A percentile compares a stretch with the other conserved stretches of the same genome.
phyloP scores from a whole-genome alignment of 2,888 invertebrate species.

The Hemithea aestivaria region DNA sequence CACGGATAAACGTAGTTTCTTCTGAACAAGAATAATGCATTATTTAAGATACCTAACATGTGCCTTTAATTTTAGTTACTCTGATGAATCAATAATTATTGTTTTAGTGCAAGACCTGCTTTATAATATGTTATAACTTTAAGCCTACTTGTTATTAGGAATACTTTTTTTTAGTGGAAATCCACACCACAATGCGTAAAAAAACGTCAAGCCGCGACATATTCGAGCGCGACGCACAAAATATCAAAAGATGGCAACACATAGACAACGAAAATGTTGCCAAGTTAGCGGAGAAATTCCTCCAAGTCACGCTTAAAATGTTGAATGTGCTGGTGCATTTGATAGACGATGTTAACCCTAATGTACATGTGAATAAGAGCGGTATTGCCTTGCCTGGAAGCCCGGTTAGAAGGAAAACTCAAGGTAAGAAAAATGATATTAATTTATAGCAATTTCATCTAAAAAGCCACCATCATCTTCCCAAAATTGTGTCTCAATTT shows the following conservation, averaged over 20 bases:
- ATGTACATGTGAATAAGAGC: constrained; percentile 66
- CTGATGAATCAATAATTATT: too few relatives aligned
- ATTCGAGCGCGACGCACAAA: constrained; percentile 59
- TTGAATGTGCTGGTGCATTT: constrained; percentile 87
- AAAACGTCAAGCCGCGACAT: constrained; percentile 58
- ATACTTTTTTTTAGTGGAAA: constrained; percentile 54
- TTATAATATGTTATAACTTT: too few relatives aligned
- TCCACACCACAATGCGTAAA: constrained; percentile 64
- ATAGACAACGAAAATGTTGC: constrained; percentile 63
- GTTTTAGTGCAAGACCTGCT: too few relatives aligned
- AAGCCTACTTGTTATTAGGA: too few relatives aligned
- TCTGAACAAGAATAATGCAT: too few relatives aligned
- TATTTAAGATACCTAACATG: too few relatives aligned
- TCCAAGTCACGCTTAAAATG: constrained; percentile 83
- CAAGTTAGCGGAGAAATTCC: constrained; percentile 80
- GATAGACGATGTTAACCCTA: constrained; percentile 83
- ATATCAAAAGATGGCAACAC: constrained; percentile 64
- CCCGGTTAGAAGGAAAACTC: constrained; percentile 68
- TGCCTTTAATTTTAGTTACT: too few relatives aligned
- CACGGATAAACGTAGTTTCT: too few relatives aligned
- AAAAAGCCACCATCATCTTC: too few relatives aligned
- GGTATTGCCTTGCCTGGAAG: constrained; percentile 79
- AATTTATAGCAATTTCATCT: too few relatives aligned
- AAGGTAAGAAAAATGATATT: constrained; percentile 59
- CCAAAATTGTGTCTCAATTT: too few relatives aligned